Percentiles rank a stretch among this genome's conserved stretches.
These are phyloP conservation scores for Anguilla pacifica DNA, from an alignment of 2,797 vertebrate genomes.

Conservation along the genomic window DNA sequence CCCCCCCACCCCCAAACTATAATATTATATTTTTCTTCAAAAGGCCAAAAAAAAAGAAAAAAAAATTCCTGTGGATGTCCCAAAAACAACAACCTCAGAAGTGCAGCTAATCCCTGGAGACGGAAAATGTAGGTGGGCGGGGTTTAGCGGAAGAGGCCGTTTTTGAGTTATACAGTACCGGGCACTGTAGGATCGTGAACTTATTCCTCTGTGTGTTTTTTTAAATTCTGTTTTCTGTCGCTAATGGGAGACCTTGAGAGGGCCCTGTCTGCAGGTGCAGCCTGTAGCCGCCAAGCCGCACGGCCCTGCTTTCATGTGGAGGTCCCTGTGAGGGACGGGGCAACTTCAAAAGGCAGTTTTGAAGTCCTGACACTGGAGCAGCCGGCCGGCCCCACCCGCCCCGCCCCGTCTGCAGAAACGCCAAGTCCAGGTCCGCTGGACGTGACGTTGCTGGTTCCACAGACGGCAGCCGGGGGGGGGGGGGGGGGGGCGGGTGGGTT, in stretches of 20 bases:
- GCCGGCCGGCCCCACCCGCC: constrained; percentile 45
- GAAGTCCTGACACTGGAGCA: constrained; percentile 56
- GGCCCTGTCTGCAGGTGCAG: constrained; percentile 44
- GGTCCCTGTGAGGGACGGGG: constrained; percentile 55
- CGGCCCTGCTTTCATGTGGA: constrained; percentile 70
- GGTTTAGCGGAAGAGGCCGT: constrained; percentile 52
- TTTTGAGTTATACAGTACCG: constrained; percentile 67
- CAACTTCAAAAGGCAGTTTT: constrained; percentile 73
- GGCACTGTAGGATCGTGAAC: constrained; percentile 41
- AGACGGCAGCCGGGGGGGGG: background rate
- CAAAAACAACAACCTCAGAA: constrained; percentile 69
- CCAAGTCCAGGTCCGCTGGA: background rate
- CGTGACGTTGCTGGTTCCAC: constrained; percentile 19
- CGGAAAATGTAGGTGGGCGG: background rate
- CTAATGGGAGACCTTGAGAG: constrained; percentile 48
- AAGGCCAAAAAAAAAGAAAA: constrained; percentile 66
- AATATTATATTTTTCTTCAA: constrained; percentile 64
- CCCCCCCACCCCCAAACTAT: constrained; percentile 45
- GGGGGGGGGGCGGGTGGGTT: background rate
- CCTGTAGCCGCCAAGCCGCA: constrained; percentile 50
- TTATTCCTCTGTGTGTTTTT: constrained; percentile 46
- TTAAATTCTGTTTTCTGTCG: constrained; percentile 61
- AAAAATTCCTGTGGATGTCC: constrained; percentile 67
- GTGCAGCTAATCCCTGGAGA: constrained; percentile 38
- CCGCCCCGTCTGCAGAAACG: constrained; percentile 56